phyloP scores from a whole-genome alignment of 35 echinoderm and acorn worm species.

The Ophioderma brevispina region DNA sequence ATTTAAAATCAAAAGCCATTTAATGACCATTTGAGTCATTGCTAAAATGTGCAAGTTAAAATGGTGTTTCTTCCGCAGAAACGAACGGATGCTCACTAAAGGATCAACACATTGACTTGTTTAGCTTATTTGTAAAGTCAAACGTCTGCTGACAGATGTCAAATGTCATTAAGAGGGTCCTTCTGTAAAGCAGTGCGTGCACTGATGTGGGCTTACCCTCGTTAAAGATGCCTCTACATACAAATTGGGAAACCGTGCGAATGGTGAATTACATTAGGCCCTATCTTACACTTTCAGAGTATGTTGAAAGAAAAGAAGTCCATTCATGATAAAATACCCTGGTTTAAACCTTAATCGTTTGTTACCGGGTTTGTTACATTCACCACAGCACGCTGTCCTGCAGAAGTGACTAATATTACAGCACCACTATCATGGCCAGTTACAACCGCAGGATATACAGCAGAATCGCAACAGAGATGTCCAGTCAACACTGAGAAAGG shows the following conservation, averaged over 20 bases:
- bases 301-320: too few relatives aligned
- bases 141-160: background rate
- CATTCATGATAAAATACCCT: background rate
- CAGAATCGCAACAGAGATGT: slow-evolving; percentile 18
- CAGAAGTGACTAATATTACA: background rate
- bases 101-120: too few relatives aligned
- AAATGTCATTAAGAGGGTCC: background rate
- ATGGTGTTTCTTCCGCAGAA: too few relatives aligned
- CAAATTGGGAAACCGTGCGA: too few relatives aligned
- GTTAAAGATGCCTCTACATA: too few relatives aligned
- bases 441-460: background rate
- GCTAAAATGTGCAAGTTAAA: too few relatives aligned
- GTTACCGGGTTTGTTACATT: background rate
- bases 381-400: background rate
- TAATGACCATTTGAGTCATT: too few relatives aligned
- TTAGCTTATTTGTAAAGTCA: too few relatives aligned
- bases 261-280: background rate
- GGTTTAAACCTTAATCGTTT: background rate
- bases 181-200: too few relatives aligned
- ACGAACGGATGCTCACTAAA: too few relatives aligned
- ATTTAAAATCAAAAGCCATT: too few relatives aligned
- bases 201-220: too few relatives aligned
- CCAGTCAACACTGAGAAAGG: background rate
- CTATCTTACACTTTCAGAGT: background rate
- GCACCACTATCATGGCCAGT: background rate